Evolutionary conservation across 2,888 invertebrate genomes (phyloP), one percentile per base, ranked within the genome.

Genomic region (Bellardia pandia): DNA sequence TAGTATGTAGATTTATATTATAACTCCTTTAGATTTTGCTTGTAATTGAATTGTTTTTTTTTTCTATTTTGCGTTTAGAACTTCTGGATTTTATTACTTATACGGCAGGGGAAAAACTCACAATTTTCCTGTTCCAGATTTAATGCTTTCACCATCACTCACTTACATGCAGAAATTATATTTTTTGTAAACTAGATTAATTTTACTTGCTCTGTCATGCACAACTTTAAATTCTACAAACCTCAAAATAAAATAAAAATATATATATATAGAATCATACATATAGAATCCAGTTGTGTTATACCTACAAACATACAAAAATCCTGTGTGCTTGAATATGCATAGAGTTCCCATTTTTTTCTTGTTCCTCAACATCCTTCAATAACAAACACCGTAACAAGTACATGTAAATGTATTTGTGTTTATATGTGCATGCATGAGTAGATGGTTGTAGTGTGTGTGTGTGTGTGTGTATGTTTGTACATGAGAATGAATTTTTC

Each of bases 191-290:
- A 72, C 37, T 72, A 72, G 66, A 78, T 84, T 84, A 84, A 60
- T 84, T 78, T 78, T 51, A 74, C 58, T 58, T 78, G 58, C 40
- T 40, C 33, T 82, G 72, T 78, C 84, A 77, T 64, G 45, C 56
- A 78, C 72, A 78, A 78, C 40, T 60, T 66, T 56, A 30, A 71
- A 68, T 37, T 82, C 58, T 66, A 71, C 56, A 83, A 72, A 13
- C 56, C 33, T 60, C 60, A 60, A 33, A 78, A 13, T 23, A 58
- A 77, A 37, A 51, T 62, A 42, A 40, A 48, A 71, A 62, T 66
- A 1, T 66, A 62, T 66, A 1, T 66, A 71, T 51, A 58, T 16
- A 9, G 48, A 74, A 74, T 13, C 45, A 9, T 45, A 53, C 51
- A 53, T 53, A 14, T 53, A 60, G 7, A 60, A 60, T 60, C 60